Conservation (phyloP, 1,140 invertebrate species). For the Caenorhabditis latens region DNA sequence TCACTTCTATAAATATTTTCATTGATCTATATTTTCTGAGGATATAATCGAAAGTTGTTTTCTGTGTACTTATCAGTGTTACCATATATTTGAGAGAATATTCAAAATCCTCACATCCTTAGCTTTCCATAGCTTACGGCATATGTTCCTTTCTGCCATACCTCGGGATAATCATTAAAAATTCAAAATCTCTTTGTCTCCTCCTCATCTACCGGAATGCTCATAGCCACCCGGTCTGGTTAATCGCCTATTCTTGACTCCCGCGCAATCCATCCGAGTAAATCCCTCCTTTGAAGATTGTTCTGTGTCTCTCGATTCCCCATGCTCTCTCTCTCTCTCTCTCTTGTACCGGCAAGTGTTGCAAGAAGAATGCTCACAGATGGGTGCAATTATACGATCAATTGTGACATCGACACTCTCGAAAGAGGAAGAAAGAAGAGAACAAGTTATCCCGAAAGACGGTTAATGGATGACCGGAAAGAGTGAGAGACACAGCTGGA, state of each 20-base stretch:
- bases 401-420: constrained; percentile 50
- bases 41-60: neutral
- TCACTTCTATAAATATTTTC: no score
- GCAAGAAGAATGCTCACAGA: constrained; percentile 51
- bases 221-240: neutral
- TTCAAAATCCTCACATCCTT: no score
- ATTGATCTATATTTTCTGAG: neutral
- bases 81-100: no score
- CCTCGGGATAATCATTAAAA: neutral
- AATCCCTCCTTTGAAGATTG: neutral
- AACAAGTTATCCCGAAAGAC: constrained; percentile 14
- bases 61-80: no score
- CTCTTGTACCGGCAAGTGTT: constrained; percentile 27
- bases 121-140: no score
- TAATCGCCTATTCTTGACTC: constrained; percentile 54
- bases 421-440: neutral
- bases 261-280: constrained; percentile 13
- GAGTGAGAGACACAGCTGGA: constrained; percentile 7
- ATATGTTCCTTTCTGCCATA: no score
- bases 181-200: constrained; percentile 39
- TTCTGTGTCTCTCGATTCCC: neutral
- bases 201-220: neutral
- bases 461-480: neutral
- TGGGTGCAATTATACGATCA: constrained; percentile 52
- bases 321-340: neutral